Evolutionary conservation across 2,113 vertebrate species (phyloP).

Genomic region (Corvus hawaiiensis): DNA sequence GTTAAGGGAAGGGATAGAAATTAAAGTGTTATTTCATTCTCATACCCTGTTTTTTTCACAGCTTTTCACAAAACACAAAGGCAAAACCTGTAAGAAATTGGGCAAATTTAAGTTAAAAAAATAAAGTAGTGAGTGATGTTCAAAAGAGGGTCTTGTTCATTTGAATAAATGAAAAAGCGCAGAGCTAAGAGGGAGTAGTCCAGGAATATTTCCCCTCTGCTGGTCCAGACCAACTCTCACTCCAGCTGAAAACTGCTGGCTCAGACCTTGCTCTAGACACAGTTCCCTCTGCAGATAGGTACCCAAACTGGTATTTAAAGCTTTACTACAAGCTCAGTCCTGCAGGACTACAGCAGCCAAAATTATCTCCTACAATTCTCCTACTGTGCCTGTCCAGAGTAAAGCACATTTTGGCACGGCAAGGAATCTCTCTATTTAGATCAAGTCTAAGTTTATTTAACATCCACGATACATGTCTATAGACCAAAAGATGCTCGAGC

Average conservation of each 20-base stretch:
- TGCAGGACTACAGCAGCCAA: neutral
- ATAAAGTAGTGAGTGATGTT: neutral
- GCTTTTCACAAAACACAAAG: neutral
- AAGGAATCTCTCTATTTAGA: neutral
- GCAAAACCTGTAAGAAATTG: neutral
- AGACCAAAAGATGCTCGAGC: neutral
- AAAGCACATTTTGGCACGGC: neutral
- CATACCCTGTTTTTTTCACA: neutral
- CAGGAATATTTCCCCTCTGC: neutral
- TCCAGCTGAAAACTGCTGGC: neutral
- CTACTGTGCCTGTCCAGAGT: neutral
- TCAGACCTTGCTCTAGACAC: neutral
- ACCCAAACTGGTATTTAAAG: neutral
- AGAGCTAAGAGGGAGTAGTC: neutral
- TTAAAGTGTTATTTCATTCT: neutral
- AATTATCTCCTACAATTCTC: neutral
- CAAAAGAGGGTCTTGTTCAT: neutral
- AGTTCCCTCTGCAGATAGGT: neutral
- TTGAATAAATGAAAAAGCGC: neutral
- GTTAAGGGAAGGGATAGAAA: neutral
- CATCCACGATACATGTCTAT: neutral
- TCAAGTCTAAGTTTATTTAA: neutral
- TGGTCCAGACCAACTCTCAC: neutral
- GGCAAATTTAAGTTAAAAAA: neutral
- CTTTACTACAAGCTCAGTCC: neutral